Percentiles rank a stretch among this genome's conserved stretches.
Conservation (phyloP, 2,113 vertebrate species). For the Chrysemys picta region DNA sequence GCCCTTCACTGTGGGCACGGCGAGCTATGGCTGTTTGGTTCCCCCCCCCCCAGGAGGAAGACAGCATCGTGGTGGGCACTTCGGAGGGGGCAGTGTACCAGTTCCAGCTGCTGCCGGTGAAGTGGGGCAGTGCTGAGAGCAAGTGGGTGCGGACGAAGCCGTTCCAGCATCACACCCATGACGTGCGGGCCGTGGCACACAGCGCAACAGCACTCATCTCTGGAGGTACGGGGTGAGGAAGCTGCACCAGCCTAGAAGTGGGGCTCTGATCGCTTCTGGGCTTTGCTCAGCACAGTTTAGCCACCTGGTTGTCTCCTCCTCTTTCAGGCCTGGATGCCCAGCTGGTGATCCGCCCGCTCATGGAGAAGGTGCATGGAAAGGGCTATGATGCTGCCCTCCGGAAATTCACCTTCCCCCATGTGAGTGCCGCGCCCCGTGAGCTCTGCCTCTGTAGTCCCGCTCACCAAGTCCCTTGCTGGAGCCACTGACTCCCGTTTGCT, state of each 20-base stretch:
- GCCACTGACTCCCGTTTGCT: not conserved
- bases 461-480: not conserved
- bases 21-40: not conserved
- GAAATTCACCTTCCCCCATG: slow-evolving; percentile 91
- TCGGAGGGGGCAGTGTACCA: slow-evolving; percentile 90
- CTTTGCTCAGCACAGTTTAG: not conserved
- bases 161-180: slow-evolving; percentile 92
- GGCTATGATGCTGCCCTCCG: slow-evolving; percentile 81
- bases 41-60: slow-evolving; percentile 82
- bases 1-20: too few relatives aligned
- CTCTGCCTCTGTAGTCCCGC: not conserved
- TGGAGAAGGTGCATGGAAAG: slow-evolving; percentile 89
- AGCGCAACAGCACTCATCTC: slow-evolving; percentile 87
- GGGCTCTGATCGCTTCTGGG: not conserved
- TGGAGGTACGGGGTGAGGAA: slow-evolving; percentile 81
- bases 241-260: fast-evolving
- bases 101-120: slow-evolving; percentile 87
- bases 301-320: not conserved
- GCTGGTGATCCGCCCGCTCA: slow-evolving; percentile 90
- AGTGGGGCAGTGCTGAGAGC: slow-evolving; percentile 75
- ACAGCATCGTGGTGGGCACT: slow-evolving; percentile 91
- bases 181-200: slow-evolving; percentile 88
- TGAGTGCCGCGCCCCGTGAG: slow-evolving; percentile 75
- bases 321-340: slow-evolving; percentile 90
- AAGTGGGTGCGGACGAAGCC: slow-evolving; percentile 92